Evolutionary conservation across 2,113 vertebrate genomes (phyloP).

Genomic region (Pipra filicauda): DNA sequence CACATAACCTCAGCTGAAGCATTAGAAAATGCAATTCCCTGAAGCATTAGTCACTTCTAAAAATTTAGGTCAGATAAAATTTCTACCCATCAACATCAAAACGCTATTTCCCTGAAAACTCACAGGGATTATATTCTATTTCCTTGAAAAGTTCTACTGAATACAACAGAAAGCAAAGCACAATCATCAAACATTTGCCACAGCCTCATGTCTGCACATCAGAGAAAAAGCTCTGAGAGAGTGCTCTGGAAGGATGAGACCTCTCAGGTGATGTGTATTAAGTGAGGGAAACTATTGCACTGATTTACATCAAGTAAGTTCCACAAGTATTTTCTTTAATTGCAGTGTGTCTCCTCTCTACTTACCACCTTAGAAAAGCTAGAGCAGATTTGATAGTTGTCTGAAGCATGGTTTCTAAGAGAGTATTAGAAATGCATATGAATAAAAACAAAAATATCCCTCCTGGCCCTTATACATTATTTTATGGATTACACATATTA

Average conservation of each 20-base stretch:
- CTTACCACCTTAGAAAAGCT: background rate
- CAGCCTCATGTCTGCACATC: background rate
- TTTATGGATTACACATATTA: slow-evolving; percentile 26
- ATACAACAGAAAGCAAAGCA: background rate
- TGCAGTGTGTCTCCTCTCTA: background rate
- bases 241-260: background rate
- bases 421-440: slow-evolving; percentile 22
- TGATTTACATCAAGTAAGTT: background rate
- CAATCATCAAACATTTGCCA: background rate
- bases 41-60: background rate
- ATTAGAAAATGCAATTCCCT: background rate
- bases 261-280: background rate
- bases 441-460: background rate
- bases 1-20: slow-evolving; percentile 2
- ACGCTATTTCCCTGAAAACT: slow-evolving; percentile 16
- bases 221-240: background rate
- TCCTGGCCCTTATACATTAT: background rate
- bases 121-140: slow-evolving; percentile 31
- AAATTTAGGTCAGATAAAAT: slow-evolving; percentile 46
- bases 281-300: background rate
- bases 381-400: background rate
- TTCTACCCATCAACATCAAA: slow-evolving; percentile 44
- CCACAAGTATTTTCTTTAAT: background rate
- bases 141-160: background rate
- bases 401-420: background rate